phyloP scores from a whole-genome alignment of 2,888 invertebrate genomes.

The Philereme transversata region DNA sequence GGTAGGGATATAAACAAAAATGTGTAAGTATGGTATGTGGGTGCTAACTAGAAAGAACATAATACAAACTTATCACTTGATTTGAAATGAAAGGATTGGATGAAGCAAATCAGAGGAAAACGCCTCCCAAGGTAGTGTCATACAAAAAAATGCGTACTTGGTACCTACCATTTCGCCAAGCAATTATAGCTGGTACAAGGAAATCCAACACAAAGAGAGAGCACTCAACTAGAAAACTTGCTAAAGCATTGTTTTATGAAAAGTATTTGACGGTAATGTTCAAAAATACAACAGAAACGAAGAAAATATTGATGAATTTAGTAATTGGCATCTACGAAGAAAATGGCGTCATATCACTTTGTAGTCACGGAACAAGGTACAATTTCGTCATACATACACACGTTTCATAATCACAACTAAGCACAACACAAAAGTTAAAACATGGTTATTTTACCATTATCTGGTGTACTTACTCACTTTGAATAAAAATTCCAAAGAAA shows the following conservation, averaged over 20 bases:
- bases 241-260: conserved; percentile 11
- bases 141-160: conserved; percentile 71
- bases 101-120: conserved; percentile 52
- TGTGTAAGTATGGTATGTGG: not conserved
- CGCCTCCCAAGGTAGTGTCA: conserved; percentile 71
- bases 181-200: conserved; percentile 38
- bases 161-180: conserved; percentile 40
- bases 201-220: conserved; percentile 27
- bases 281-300: conserved; percentile 52
- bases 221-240: conserved; percentile 10
- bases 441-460: conserved; percentile 59
- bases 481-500: conserved; percentile 83
- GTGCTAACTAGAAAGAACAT: conserved; percentile 2
- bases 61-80: not conserved
- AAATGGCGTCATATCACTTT: conserved; percentile 84
- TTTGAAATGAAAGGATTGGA: conserved; percentile 31
- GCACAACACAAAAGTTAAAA: conserved; percentile 60
- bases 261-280: conserved; percentile 6
- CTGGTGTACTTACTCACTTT: conserved; percentile 79
- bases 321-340: conserved; percentile 84
- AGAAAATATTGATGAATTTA: conserved; percentile 76
- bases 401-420: conserved; percentile 64
- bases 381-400: conserved; percentile 77
- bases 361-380: conserved; percentile 81
- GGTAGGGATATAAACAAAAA: conserved; percentile 3